Base-by-base conservation (phyloP, 2,888 invertebrate genomes). In the Drosophila picticornis region DNA sequence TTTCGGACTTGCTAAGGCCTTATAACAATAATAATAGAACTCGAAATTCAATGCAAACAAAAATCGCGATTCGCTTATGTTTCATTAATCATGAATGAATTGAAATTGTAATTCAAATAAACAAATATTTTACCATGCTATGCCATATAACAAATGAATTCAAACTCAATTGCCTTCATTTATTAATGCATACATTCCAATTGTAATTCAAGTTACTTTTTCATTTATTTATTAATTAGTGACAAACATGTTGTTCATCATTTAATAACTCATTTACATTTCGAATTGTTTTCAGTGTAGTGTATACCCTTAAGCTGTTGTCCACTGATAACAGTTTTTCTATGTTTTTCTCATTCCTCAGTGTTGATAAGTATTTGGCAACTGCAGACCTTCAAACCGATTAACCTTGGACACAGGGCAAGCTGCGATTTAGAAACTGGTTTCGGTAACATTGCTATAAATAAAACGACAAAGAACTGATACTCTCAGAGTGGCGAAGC, bases 361-460 rank as follows among this genome's bases (percentile, higher is more conserved):
- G 25, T 43, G 29, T 36, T 66, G 56, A 68, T 68, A 68, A 68
- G 56, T 66, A 66, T 66, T 68, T 66, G 67, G 66, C 50, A 65
- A 65, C 62, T 61, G 65, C 34, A 25, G 67, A 68, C 68, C 68
- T 68, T 68, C 68, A 68, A 68, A 66, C 51, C 34, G 56, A 31
- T 51, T 68, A 66, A 68, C 68, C 68, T 68, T 68, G 56, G 67
- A 29, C 50, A 40, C 50, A 56, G 51, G 56, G 56, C 68, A 43
- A 66, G 68, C 67, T 43, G 68, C 56, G 40, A 32, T 66, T 57
- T 57, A 29, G 50, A 57, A 68, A 68, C 68, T 66, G 51, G 68
- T 68, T 70, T 70, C 55, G 19, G 48, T 43, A 31, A 32, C 55
- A 55, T 40, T 68, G 43, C 69, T 70, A 70, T 51, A 59, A 60